Base-by-base conservation (phyloP, 2,888 invertebrate species). In the Cantharis flavilabris region DNA sequence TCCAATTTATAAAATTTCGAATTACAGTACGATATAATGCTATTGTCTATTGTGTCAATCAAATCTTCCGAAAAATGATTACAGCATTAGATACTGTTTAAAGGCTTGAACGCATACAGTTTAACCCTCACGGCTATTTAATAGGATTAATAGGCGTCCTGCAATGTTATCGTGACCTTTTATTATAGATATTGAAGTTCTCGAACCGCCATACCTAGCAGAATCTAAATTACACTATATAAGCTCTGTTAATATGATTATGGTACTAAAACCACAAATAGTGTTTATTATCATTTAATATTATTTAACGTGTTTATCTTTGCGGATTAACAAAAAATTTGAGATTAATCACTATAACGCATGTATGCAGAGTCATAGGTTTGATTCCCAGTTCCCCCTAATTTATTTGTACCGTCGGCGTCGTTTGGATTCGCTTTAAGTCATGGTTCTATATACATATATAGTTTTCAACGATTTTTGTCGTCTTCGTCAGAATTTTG, bases 141-240 rank as follows among this genome's bases (percentile, higher is more conserved):
- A 73, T 73, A 62, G 65, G 72, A 73, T 73, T 73, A 73, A 73
- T 73, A 73, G 69, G 72, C 67, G 69, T 69, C 72, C 72, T 67
- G 26, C 26, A 67, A 73, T 65, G 69, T 73, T 67, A 73, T 69
- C 30, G 30, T 69, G 72, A 73, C 72, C 72, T 73, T 67, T 73
- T 49, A 67, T 73, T 73, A 30, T 73, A 30, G 49, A n/a, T 49
- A 49, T 49, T 49, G 49, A n/a, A 49, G 49, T 49, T n/a, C 49
- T 49, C 49, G n/a, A 49, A 49, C 49, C 49, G 4, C 49, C 49
- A 49, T n/a, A 49, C 49, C 49, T 49, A 49, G n/a, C 49, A 49
- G 49, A 49, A 49, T 49, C 49, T 49, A 49, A 49, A 49, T 49
- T 49, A 49, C 49, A 49, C 49, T 49, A 49, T 49, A 49, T 49